Conservation (phyloP, 2,113 vertebrate species). For the Anhinga anhinga region DNA sequence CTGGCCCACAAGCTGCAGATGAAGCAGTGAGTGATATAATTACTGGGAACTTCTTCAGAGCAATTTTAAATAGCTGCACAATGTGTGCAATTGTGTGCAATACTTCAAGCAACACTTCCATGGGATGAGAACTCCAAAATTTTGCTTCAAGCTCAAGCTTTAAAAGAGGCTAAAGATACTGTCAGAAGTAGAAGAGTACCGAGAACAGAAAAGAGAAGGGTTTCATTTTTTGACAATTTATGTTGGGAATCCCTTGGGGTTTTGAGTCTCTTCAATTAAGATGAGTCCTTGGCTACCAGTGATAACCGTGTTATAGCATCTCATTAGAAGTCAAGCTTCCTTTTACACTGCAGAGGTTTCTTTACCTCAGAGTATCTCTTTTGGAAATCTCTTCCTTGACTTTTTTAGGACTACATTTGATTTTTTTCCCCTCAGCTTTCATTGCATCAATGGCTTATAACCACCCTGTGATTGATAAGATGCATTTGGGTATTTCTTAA, state of each 20-base stretch:
- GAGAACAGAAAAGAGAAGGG: neutral
- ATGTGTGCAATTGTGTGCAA: neutral
- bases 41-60: neutral
- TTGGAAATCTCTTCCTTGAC: neutral
- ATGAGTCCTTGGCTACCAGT: neutral
- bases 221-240: neutral
- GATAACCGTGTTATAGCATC: neutral
- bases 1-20: neutral
- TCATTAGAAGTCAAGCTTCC: neutral
- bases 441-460: neutral
- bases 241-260: neutral
- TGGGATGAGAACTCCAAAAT: neutral
- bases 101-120: neutral
- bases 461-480: neutral
- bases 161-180: neutral
- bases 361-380: neutral
- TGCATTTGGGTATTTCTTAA: neutral
- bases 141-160: neutral
- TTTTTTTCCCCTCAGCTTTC: neutral
- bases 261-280: neutral
- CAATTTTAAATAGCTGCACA: neutral
- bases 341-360: neutral
- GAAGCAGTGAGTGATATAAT: accelerated
- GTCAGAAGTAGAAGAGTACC: neutral
- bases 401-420: neutral